Evolutionary conservation across 2,797 vertebrate genomes (phyloP), one percentile per base, ranked within the genome.

Genomic region (Peromyscus melanophrys): DNA sequence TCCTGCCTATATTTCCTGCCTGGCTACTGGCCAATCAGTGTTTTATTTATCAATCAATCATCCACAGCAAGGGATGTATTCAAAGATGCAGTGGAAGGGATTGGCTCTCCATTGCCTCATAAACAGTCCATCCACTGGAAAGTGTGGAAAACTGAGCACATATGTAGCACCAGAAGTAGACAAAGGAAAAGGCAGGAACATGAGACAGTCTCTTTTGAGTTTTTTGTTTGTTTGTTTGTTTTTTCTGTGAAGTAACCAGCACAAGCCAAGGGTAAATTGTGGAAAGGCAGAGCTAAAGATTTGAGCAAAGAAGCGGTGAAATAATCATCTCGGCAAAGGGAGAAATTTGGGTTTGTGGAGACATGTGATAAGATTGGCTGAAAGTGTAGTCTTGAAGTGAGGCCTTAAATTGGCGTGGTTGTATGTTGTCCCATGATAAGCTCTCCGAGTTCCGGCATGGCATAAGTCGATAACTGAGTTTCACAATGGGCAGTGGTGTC

Each of bases 271-370:
- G 49, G 10, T 61, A 71, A 85, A 75, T 12, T 95, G n/a, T 92
- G 23, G 12, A 90, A 89, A 90, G 3, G 25, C 52, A 57, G 37
- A 40, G 1, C 49, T 78, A 0, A 89, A 82, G 37, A 82, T 23
- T 6, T 88, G 43, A 95, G 40, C 49, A 37, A 82, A 82, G 31
- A 78, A 83, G 27, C 43, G 71, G 34, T 59, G 37, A 83, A 84
- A 73, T 87, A 43, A 59, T 63, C 87, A 57, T 52, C 37, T 87
- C 84, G 29, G 34, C 76, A 1, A 94, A 27, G 14, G 13, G 0
- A 90, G 49, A 92, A 92, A 93, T 52, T 13, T 81, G 21, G 77
- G 67, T 75, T 27, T 92, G 76, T 52, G 29, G n/a, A n/a, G 87
- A 93, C 25, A 0, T 87, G 4, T 87, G 27, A 5, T 69, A 87